A percentile compares a stretch with the other conserved stretches of the same genome.
These are phyloP conservation scores for Neoitamus cyanurus DNA, from an alignment of 2,888 invertebrate species.

Conservation along the genomic window DNA sequence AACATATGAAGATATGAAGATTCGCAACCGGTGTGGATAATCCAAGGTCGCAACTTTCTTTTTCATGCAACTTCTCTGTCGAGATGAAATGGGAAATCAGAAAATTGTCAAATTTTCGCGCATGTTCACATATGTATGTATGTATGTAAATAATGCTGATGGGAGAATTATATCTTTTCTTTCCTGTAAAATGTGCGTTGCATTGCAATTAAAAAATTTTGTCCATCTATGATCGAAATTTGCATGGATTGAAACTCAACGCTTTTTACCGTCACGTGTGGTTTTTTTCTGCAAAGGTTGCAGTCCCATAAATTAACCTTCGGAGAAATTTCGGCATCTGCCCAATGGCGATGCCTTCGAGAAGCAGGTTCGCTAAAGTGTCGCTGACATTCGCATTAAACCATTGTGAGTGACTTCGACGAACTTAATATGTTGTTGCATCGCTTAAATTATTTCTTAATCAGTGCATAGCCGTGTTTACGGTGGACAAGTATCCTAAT, in stretches of 20 bases:
- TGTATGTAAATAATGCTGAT: background rate
- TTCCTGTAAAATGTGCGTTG: background rate
- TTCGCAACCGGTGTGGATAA: background rate
- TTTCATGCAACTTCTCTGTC: background rate
- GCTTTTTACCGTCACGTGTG: background rate
- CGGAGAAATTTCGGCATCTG: background rate
- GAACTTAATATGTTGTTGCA: background rate
- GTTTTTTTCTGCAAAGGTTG: background rate
- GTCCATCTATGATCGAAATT: background rate
- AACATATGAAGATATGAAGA: background rate
- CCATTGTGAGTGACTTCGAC: background rate
- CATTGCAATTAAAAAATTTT: background rate
- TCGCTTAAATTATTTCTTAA: background rate
- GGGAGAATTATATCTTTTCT: background rate
- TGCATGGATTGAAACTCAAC: background rate
- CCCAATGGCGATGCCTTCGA: background rate
- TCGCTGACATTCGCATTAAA: background rate
- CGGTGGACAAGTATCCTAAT: background rate
- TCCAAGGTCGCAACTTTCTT: background rate
- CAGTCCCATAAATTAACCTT: background rate
- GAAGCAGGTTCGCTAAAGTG: background rate
- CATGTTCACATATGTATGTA: background rate
- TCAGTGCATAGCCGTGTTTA: background rate
- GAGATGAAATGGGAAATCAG: background rate
- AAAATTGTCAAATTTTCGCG: background rate